Evolutionary conservation across 2,113 vertebrate genomes (phyloP).

Genomic region (Prinia subflava): DNA sequence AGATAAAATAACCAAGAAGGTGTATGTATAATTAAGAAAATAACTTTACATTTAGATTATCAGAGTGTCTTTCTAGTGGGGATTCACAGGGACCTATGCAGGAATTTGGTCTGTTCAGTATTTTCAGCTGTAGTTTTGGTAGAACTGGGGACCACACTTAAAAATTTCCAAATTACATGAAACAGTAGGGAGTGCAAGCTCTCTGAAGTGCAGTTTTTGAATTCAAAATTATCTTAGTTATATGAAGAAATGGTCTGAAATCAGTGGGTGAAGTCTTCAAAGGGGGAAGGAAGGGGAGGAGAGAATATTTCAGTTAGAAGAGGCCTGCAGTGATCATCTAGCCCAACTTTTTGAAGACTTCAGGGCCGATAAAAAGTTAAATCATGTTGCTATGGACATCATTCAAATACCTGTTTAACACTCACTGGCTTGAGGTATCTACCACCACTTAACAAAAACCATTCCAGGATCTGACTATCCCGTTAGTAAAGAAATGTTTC

Average conservation of each 20-base stretch:
- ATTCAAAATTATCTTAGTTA: not conserved
- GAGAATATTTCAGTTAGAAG: not conserved
- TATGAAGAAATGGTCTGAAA: not conserved
- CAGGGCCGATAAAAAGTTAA: not conserved
- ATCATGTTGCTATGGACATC: not conserved
- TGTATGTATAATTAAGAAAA: not conserved
- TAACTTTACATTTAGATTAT: not conserved
- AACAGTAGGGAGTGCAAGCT: not conserved
- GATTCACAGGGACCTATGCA: not conserved
- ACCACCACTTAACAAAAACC: not conserved
- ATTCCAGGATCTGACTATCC: not conserved
- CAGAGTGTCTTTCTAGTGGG: not conserved
- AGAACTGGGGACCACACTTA: not conserved
- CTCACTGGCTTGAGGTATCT: accelerated
- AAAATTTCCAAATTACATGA: not conserved
- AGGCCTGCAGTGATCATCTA: accelerated
- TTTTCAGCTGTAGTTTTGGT: not conserved
- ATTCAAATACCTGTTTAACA: not conserved
- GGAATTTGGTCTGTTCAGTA: not conserved
- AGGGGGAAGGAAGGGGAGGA: too few species aligned
- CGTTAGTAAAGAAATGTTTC: not conserved
- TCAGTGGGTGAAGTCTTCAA: not conserved
- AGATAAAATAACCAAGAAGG: not conserved
- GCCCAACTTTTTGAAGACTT: not conserved
- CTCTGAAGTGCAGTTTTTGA: not conserved